Evolutionary conservation across 2,797 vertebrate genomes (phyloP), one percentile per base, ranked within the genome.

Genomic region (Onychomys torridus): DNA sequence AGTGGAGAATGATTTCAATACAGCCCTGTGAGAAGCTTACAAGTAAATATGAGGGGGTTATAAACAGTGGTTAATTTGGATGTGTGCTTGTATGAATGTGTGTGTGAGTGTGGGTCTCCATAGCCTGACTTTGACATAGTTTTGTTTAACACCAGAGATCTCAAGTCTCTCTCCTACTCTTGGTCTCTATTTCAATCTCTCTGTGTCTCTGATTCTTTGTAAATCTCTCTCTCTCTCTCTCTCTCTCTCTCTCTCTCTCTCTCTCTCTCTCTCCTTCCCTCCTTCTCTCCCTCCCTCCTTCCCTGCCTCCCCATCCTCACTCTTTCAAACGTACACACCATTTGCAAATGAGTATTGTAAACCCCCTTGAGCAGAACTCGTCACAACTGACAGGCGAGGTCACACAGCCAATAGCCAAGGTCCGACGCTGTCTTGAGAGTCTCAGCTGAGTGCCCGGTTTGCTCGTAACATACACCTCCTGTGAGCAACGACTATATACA

Each of bases 381-480:
- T 34, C 55, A 83, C 63, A 94, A 65, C 43, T 85, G 40, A 46
- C 73, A 82, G 63, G 86, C 27, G 57, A 87, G 71, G 43, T 63
- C 49, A 12, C 6, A 37, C 21, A 79, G 57, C 23, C 43, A n/a
- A 34, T 2, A 92, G 61, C 61, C 71, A 76, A 86, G 89, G 49
- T 94, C 73, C 67, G 49, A 29, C n/a, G 40, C 43, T 73, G 14
- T 78, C 34, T 46, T 59, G 78, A n/a, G 57, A 25, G 43, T 23
- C 46, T 93, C 21, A 87, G 89, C 86, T 67, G 65, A 88, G 73
- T 79, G 29, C 5, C 21, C 16, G 29, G 73, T 34, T 93, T 52
- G 32, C 82, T 92, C 46, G 84, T 93, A 95, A 82, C 73, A 88
- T 81, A 95, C 63, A n/a, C 76, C 89, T 88, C 46, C 81, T 88